Evolutionary conservation across 2,113 vertebrate genomes (phyloP).

Genomic region (Bufo bufo): DNA sequence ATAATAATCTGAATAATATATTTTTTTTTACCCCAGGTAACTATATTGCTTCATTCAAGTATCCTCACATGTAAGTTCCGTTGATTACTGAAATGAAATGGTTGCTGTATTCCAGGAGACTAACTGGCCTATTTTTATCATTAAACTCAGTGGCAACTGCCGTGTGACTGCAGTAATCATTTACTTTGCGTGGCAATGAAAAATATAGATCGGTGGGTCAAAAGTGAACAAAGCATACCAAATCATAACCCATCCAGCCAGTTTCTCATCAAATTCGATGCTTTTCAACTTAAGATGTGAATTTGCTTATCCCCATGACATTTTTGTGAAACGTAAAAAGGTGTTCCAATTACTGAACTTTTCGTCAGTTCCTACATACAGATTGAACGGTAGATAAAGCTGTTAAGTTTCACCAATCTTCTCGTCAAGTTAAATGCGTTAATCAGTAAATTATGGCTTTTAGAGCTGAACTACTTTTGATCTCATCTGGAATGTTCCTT

Average conservation of each 20-base stretch:
- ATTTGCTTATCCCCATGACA: background rate
- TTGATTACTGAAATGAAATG: too few relatives aligned
- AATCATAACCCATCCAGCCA: background rate
- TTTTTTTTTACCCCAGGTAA: background rate
- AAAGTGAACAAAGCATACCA: background rate
- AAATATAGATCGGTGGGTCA: background rate
- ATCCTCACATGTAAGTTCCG: too few relatives aligned
- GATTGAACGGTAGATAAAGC: background rate
- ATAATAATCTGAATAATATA: background rate
- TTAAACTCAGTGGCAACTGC: too few relatives aligned
- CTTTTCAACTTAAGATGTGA: background rate
- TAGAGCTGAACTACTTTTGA: slow-evolving; percentile 49
- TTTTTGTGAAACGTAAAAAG: background rate
- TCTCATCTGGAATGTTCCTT: slow-evolving; percentile 30
- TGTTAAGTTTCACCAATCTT: background rate
- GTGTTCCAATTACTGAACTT: background rate
- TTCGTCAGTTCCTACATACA: background rate
- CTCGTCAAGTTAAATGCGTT: background rate
- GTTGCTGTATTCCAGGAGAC: background rate
- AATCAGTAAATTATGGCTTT: slow-evolving; percentile 36
- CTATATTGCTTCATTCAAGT: too few relatives aligned
- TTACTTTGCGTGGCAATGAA: background rate
- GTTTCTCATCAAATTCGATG: background rate
- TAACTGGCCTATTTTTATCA: background rate
- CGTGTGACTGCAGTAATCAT: background rate